Base-by-base conservation (phyloP, 2,797 vertebrate genomes). In the Graptemys geographica region DNA sequence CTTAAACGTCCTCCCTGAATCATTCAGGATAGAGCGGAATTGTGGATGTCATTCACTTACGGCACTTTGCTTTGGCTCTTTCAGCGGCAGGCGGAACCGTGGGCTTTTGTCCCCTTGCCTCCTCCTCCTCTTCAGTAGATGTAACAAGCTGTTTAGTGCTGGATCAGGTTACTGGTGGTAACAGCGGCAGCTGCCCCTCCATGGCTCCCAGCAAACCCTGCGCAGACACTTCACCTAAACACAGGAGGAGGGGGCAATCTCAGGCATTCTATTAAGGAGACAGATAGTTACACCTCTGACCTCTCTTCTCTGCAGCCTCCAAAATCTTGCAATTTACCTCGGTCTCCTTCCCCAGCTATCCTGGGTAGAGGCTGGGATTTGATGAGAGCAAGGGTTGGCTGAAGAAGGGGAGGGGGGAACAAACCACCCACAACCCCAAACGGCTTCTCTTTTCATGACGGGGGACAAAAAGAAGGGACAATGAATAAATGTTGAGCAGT, bases 161-260 rank as follows among this genome's bases (percentile, higher is more conserved):
- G 93, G 92, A 84, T 98, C 97, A 97, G 95, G 89, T 94, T 92
- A 90, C 92, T 6, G 86, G 92, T 3, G 76, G 92, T 62, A 92
- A 94, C 96, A 23, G 90, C 65, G 79, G 92, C 88, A 59, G 83
- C 87, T 52, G 93, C 85, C 51, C 59, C 59, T 84, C 82, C 82
- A 69, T 84, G 65, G 83, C 65, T 53, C 49, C 83, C 49, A 47
- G 44, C 86, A 89, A 92, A 96, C 81, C 15, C 55, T 91, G 82
- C 56, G 74, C 92, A 78, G 83, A 85, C 84, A 79, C 41, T 37
- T 90, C 80, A 62, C 92, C 94, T 90, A 91, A 74, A 33, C 25
- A 37, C 53, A 31, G 86, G 89, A 93, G 90, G 88, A 53, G 59
- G 83, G 84, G 65, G 93, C 85, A 59, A 86, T 27, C 79, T 93